Evolutionary conservation across 1,140 invertebrate genomes (phyloP), one percentile per base, ranked within the genome.

Genomic region (Lordiphosa clarofinis): DNA sequence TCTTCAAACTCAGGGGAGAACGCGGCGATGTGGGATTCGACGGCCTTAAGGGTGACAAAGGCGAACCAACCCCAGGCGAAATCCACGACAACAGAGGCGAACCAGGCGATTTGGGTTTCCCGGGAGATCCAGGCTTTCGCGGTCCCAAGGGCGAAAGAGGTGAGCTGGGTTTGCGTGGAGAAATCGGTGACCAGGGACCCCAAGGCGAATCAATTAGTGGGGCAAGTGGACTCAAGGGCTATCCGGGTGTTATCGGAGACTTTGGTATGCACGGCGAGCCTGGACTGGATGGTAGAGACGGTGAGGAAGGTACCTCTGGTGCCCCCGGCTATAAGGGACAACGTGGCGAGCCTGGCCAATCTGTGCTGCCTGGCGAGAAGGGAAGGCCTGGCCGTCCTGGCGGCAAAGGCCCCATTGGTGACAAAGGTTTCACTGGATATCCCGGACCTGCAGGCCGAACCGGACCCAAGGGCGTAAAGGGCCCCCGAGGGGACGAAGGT

Each of bases 1-100:
- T 42, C 2, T n/a, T n/a, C 21, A 48, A 42, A 31, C 15, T 19
- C 11, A 82, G 87, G 31, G 92, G 92, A 7, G 35, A 33, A 1
- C 88, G 89, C 59, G 91, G 92, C 19, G 88, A 90, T 19, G 46
- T 59, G 2, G 90, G 92, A 36, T 58, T 53, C 8, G 10, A 68
- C 6, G 94, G 94, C 3, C 33, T 75, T 1, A 90, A 90, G 58
- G 93, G 93, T 43, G 88, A 90, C n/a, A 90, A 89, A 52, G 92
- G 93, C 59, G 90, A 90, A 24, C 73, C 89, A 0, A 87, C 89
- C 2, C 91, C 90, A 13, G 89, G 89, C 33, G 57, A 86, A 43
- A 68, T 79, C 7, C 47, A 54, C 21, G 58, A 74, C 11, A 87
- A 87, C 28, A 44, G 58, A 35, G 89, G 89, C 1, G 81, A 81